These are phyloP conservation scores for Liodrosophila aerea DNA, from an alignment of 2,888 invertebrate species.

Conservation along the genomic window DNA sequence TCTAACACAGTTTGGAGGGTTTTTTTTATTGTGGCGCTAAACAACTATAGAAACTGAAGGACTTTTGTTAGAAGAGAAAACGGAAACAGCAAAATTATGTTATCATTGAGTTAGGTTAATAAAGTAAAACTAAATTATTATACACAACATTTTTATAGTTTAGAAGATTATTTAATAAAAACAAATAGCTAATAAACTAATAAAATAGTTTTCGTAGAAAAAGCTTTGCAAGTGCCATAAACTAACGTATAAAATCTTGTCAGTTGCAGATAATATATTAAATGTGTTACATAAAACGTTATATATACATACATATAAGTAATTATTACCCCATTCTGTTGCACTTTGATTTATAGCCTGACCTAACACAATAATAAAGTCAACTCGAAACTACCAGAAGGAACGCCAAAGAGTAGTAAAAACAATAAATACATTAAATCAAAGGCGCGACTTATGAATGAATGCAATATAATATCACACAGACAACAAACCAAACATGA, in stretches of 20 bases:
- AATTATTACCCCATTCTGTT: constrained; percentile 21
- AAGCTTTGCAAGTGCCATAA: no score
- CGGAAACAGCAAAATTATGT: constrained; percentile 1
- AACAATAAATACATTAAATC: constrained; percentile 70
- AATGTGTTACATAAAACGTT: no score
- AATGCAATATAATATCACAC: constrained; percentile 71
- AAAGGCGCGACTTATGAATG: constrained; percentile 66
- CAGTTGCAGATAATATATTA: no score
- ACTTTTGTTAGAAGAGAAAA: constrained; percentile 2
- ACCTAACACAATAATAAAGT: constrained; percentile 62
- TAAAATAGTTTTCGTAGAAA: no score
- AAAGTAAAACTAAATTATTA: no score
- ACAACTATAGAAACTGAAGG: constrained; percentile 14
- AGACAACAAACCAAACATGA: constrained; percentile 77
- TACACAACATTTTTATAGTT: no score
- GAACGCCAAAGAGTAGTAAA: not conserved
- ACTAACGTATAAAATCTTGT: no score
- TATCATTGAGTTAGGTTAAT: no score
- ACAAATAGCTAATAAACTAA: no score
- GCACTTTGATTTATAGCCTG: constrained; percentile 66
- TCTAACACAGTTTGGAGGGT: constrained; percentile 28
- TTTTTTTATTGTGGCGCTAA: constrained; percentile 34
- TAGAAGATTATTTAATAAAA: no score
- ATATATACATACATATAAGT: no score
- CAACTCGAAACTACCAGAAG: constrained; percentile 1